phyloP scores from a whole-genome alignment of 2,113 vertebrate genomes.

The Corvus cornix region DNA sequence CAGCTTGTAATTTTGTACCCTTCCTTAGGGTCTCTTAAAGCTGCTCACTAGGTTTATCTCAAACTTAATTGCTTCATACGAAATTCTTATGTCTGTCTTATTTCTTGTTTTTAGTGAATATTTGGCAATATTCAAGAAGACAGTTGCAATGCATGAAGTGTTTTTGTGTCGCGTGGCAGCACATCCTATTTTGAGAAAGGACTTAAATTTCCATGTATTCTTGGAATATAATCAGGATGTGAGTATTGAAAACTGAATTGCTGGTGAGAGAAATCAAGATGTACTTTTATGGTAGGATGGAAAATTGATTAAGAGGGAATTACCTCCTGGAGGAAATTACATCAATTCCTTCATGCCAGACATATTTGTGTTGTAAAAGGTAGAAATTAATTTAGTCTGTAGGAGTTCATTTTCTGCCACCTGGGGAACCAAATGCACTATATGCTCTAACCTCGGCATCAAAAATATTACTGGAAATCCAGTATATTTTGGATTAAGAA shows the following conservation, averaged over 20 bases:
- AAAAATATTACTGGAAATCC: background rate
- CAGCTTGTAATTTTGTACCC: conserved; percentile 6
- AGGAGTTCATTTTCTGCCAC: background rate
- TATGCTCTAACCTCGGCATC: background rate
- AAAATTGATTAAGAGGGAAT: conserved; percentile 42
- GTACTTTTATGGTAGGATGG: conserved; percentile 29
- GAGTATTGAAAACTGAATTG: conserved; percentile 74
- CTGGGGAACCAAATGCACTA: background rate
- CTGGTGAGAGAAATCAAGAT: background rate
- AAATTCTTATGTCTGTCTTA: conserved; percentile 26
- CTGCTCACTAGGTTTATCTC: conserved; percentile 23
- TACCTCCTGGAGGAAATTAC: conserved; percentile 27
- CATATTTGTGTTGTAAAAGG: background rate
- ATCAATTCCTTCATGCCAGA: conserved; percentile 8
- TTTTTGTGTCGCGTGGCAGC: conserved; percentile 97
- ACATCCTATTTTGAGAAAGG: conserved; percentile 95
- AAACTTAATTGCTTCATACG: background rate
- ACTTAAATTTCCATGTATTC: conserved; percentile 99
- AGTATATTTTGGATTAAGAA: background rate
- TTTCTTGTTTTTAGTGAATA: conserved; percentile 87
- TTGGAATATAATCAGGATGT: conserved; percentile 99
- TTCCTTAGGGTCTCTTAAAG: conserved; percentile 2
- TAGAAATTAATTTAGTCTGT: background rate
- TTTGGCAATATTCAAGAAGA: conserved; percentile 99
- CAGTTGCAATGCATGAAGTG: conserved; percentile 98